Percentiles rank a stretch among this genome's conserved stretches.
Conservation (phyloP, 2,797 vertebrate species). For the Coccyzus lansbergi region DNA sequence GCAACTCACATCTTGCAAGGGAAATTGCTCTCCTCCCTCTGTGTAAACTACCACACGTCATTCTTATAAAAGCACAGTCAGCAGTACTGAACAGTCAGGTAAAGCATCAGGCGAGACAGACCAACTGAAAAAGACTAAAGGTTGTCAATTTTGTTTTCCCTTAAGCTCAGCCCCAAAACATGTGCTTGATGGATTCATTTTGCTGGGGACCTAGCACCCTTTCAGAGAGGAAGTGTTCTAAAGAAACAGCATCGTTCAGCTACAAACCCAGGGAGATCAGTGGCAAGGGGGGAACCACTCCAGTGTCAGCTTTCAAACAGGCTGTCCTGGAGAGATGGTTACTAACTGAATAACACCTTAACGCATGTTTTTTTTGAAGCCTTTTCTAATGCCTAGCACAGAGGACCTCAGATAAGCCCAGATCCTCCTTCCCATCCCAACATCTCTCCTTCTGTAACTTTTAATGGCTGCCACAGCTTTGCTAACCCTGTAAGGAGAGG, state of each 20-base stretch:
- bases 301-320: not conserved
- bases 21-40: not conserved
- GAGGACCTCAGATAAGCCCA: not conserved
- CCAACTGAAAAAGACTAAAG: not conserved
- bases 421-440: not conserved
- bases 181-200: not conserved
- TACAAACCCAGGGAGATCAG: not conserved
- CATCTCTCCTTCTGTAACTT: not conserved
- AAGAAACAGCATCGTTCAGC: not conserved
- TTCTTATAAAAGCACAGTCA: not conserved
- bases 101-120: not conserved
- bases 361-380: not conserved
- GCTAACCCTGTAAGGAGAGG: not conserved
- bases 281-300: not conserved
- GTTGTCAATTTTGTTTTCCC: not conserved
- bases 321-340: not conserved
- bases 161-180: not conserved
- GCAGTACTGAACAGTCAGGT: not conserved
- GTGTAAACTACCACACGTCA: not conserved
- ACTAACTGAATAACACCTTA: not conserved
- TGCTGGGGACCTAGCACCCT: not conserved
- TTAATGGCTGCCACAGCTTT: not conserved
- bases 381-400: fast-evolving
- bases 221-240: not conserved
- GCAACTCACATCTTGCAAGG: not conserved